Evolutionary conservation across 2,113 vertebrate genomes (phyloP).

Genomic region (Rhynchopsitta pachyrhyncha): DNA sequence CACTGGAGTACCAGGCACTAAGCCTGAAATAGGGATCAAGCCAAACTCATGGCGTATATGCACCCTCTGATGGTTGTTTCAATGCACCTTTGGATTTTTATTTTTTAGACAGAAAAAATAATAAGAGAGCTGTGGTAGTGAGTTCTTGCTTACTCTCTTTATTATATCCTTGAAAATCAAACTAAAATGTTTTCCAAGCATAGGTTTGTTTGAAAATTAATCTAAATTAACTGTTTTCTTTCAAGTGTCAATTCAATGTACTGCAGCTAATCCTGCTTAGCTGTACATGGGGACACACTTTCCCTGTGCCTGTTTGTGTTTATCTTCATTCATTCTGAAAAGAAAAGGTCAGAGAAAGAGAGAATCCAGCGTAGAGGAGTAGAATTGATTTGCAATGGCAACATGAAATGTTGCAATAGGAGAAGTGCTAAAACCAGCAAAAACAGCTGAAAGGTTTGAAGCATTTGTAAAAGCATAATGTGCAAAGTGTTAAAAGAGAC

Average conservation of each 20-base stretch:
- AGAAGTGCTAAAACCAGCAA: constrained; percentile 10
- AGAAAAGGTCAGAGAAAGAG: constrained; percentile 8
- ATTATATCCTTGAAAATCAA: neutral
- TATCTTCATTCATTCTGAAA: neutral
- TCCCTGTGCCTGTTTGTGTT: neutral
- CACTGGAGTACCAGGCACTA: too few relatives aligned
- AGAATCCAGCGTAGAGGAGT: neutral
- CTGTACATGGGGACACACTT: neutral
- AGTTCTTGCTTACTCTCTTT: neutral
- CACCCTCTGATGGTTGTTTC: constrained; percentile 54
- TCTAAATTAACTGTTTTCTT: neutral
- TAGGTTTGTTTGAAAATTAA: neutral
- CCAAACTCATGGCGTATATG: neutral
- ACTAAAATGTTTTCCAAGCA: neutral
- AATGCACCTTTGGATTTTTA: neutral
- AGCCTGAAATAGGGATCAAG: neutral
- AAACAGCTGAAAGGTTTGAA: neutral
- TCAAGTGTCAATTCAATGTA: neutral
- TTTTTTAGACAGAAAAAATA: neutral
- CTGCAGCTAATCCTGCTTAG: neutral
- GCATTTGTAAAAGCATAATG: neutral
- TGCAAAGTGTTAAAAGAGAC: constrained; percentile 18
- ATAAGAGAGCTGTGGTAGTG: neutral
- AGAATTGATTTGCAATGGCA: constrained; percentile 13
- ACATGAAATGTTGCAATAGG: neutral